Evolutionary conservation across 2,888 invertebrate species (phyloP).

Genomic region (Rotaria socialis): DNA sequence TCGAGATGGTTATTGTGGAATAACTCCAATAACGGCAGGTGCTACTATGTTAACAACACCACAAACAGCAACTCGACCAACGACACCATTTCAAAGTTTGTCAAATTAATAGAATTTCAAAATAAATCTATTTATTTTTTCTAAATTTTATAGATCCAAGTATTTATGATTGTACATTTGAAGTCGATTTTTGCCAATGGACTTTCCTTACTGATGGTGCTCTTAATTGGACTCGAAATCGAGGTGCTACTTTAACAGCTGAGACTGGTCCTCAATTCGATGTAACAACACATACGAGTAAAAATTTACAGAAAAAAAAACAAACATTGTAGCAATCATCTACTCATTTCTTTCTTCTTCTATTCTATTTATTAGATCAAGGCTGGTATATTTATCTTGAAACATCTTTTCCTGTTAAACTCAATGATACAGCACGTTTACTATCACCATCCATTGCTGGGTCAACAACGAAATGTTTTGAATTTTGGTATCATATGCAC

Average conservation of each 20-base stretch:
- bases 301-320: slow-evolving; percentile 7
- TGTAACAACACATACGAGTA: slow-evolving; percentile 52
- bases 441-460: slow-evolving; percentile 33
- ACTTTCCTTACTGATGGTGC: slow-evolving; percentile 50
- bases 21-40: neutral
- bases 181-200: slow-evolving; percentile 53
- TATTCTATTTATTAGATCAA: slow-evolving; percentile 48
- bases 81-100: slow-evolving; percentile 9
- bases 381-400: slow-evolving; percentile 53
- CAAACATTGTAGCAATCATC: neutral
- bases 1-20: slow-evolving; percentile 37
- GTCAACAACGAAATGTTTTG: slow-evolving; percentile 39
- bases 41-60: neutral
- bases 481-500: slow-evolving; percentile 48
- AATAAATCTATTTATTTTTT: neutral
- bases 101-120: neutral
- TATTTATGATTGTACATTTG: slow-evolving; percentile 53
- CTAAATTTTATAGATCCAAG: slow-evolving; percentile 47
- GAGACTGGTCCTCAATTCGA: slow-evolving; percentile 52
- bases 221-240: slow-evolving; percentile 50
- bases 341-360: slow-evolving; percentile 33
- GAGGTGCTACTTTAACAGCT: slow-evolving; percentile 50
- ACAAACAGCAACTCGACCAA: slow-evolving; percentile 18
- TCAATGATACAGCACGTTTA: slow-evolving; percentile 45
- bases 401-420: slow-evolving; percentile 47